Evolutionary conservation across 2,113 vertebrate genomes (phyloP), one percentile per base, ranked within the genome.

Genomic region (Indri indri): DNA sequence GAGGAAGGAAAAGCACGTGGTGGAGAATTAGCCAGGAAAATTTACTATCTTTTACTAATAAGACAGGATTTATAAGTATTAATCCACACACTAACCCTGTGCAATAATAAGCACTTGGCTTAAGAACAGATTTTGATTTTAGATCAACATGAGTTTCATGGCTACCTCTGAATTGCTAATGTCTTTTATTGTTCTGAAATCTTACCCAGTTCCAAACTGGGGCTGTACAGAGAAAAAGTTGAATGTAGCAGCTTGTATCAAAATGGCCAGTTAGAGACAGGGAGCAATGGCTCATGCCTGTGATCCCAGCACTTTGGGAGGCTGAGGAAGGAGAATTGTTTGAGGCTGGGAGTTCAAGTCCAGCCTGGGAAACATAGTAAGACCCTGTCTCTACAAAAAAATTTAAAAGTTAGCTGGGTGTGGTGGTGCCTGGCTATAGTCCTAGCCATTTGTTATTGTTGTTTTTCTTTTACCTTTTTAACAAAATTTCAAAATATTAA

Each of bases 81-180:
- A 73, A 77, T 61, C 8, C 30, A 95, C 85, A 89, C 30, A 59
- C n/a, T 77, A 92, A 52, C 18, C 2, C 10, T 84, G 30, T 74
- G 8, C 87, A 76, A 54, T 66, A 90, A 94, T 70, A 37, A 74
- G 92, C 22, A 13, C 59, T 71, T 90, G 59, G 17, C 91, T 70
- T 68, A 42, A 94, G 50, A 89, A 42, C 32, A 86, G 79, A 74
- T 88, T 91, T 96, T 97, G 42, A 76, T 89, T 95, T 95, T 30
- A 93, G 47, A 77, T 82, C 47, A 81, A 32, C 65, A 71, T 11
- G 52, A 86, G 85, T 87, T 88, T 94, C 63, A 68, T 34, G 71
- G 50, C 81, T 88, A 47, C 86, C 66, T 90, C 77, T 86, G 59
- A 84, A 27, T 84, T 73, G 34, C 45, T 66, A 47, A 88, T 85